These are phyloP conservation scores for Cottoperca gobio DNA, from an alignment of 2,797 vertebrate species.

Conservation along the genomic window DNA sequence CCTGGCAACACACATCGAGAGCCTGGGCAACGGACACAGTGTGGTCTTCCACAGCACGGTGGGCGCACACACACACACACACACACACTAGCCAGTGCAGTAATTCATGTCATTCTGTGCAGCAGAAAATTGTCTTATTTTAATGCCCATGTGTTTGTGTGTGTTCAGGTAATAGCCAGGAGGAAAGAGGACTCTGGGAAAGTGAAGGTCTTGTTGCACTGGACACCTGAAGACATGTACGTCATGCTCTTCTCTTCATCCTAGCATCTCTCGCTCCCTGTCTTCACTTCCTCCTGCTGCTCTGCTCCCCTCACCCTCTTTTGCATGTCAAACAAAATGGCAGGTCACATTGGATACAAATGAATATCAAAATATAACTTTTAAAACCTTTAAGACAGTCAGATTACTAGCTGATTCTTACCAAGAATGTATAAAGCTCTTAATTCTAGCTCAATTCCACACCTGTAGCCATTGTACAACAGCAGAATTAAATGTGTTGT, in stretches of 20 bases:
- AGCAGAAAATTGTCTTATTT: not conserved
- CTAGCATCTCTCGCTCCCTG: not conserved
- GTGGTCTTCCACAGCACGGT: conserved; percentile 98
- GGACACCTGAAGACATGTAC: conserved; percentile 97
- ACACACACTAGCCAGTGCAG: not conserved
- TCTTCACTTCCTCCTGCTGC: not conserved
- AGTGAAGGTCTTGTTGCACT: conserved; percentile 94
- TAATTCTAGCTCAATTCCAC: not conserved
- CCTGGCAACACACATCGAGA: conserved; percentile 94
- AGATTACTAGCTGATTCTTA: too few relatives aligned
- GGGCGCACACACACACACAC: conserved; percentile 48
- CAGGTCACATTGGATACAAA: not conserved
- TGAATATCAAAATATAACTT: not conserved
- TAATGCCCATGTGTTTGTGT: conserved; percentile 6
- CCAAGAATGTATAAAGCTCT: not conserved
- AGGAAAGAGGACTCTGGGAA: conserved; percentile 97
- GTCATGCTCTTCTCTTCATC: conserved; percentile 41
- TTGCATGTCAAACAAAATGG: not conserved
- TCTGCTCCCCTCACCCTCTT: not conserved
- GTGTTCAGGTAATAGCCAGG: conserved; percentile 91
- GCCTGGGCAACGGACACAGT: conserved; percentile 95
- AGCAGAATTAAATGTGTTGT: not conserved
- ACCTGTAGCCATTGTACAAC: not conserved
- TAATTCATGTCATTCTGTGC: not conserved
- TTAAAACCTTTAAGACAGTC: too few relatives aligned